Evolutionary conservation across 2,888 invertebrate genomes (phyloP), one percentile per base, ranked within the genome.

Genomic region (Plusia festucae): DNA sequence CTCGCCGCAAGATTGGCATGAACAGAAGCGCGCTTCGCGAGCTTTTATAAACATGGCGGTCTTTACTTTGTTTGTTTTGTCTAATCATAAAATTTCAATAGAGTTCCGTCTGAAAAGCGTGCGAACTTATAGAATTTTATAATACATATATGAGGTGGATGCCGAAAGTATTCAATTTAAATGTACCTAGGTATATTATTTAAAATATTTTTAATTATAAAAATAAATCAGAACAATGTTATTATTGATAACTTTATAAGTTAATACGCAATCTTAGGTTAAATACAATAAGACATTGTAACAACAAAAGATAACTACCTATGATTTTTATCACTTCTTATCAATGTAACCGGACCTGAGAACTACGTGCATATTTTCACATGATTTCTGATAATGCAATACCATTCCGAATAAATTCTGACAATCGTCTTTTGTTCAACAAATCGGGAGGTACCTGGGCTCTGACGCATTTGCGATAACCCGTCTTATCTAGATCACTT

Each of bases 41-140:
- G 94, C 94, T 95, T 95, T 94, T 93, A 94, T 93, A 94, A 94
- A 93, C 93, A 94, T 93, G 91, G 93, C 91, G 90, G 91, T 91
- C 89, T 89, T 91, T 89, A 91, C 91, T 91, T 92, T 94, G 91
- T 94, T 95, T 94, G 92, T 93, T 93, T 94, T 93, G 88, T 87
- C 88, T 91, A 92, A 92, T 93, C 90, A 90, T 91, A 91, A 92
- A 92, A 90, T 90, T 90, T 93, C 91, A 91, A 92, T 91, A 86
- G 85, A 84, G 82, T 82, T 84, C 84, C 81, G 81, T 81, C 79
- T 83, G 84, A 85, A 90, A 90, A 85, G 85, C 87, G 85, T 89
- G 86, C 84, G 88, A 88, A 82, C 73, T 66, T 57, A 70, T 61
- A 74, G 65, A 68, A 53, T 52, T 49, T 53, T 4, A 54, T 62